Evolutionary conservation across 2,113 vertebrate species (phyloP).

Genomic region (Oxyruncus cristatus): DNA sequence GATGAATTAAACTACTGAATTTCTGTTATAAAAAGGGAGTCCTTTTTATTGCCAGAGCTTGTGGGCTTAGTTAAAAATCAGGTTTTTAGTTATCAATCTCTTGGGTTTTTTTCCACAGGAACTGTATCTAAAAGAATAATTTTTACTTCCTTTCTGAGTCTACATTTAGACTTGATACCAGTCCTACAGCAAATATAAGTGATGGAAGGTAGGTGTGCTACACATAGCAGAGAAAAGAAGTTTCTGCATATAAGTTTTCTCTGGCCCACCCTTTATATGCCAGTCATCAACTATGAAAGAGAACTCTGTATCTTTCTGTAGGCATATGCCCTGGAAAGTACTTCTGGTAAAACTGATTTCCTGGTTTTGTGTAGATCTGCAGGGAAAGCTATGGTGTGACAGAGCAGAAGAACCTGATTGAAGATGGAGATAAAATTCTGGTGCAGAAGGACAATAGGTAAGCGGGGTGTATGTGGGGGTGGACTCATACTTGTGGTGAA

Average conservation of each 20-base stretch:
- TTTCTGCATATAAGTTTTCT: background rate
- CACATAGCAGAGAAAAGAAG: background rate
- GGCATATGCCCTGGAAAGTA: background rate
- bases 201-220: background rate
- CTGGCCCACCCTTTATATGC: background rate
- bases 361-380: conserved; percentile 81
- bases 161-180: background rate
- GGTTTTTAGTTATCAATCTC: background rate
- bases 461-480: background rate
- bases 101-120: fast-evolving
- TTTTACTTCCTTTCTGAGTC: background rate
- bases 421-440: conserved; percentile 83
- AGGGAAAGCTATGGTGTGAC: conserved; percentile 92
- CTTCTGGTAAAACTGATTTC: background rate
- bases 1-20: background rate
- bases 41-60: background rate
- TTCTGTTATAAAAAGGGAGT: background rate
- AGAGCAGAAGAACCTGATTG: conserved; percentile 89
- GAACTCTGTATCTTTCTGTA: background rate
- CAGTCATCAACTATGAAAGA: background rate
- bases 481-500: background rate
- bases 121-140: background rate
- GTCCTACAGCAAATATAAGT: background rate
- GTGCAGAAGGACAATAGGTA: conserved; percentile 91
- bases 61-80: background rate